Evolutionary conservation across 2,113 vertebrate species (phyloP).

Genomic region (Solea solea): DNA sequence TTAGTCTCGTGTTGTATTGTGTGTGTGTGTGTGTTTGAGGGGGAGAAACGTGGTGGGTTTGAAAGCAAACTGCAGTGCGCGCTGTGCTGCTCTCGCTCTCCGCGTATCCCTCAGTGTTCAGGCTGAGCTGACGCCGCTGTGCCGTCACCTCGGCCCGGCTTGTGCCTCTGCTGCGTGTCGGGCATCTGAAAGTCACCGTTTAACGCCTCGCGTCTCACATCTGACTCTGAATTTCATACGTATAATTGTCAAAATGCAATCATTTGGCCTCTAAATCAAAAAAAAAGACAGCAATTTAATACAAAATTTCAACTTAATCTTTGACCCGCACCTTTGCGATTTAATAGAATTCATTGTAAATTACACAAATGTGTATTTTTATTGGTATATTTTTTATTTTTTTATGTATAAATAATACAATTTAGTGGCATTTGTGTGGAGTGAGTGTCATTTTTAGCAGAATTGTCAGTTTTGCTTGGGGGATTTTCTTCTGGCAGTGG

Average conservation of each 20-base stretch:
- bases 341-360: not conserved
- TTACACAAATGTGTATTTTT: not conserved
- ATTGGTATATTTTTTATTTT: constrained; percentile 3
- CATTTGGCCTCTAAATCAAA: constrained; percentile 8
- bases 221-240: constrained; percentile 58
- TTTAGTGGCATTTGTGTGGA: constrained; percentile 35
- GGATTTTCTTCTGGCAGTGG: constrained; percentile 37
- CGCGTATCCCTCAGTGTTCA: constrained; percentile 27
- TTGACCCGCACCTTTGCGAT: not conserved
- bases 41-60: constrained; percentile 6
- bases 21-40: constrained; percentile 17
- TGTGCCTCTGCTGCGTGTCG: constrained; percentile 37
- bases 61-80: constrained; percentile 42
- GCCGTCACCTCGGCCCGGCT: constrained; percentile 50
- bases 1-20: constrained; percentile 28
- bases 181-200: constrained; percentile 47
- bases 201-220: constrained; percentile 35
- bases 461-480: constrained; percentile 38
- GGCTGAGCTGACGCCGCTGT: constrained; percentile 59
- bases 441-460: constrained; percentile 33
- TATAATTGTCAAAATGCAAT: constrained; percentile 39
- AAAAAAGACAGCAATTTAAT: not conserved
- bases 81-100: not conserved
- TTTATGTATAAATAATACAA: not conserved
- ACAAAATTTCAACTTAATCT: not conserved